Conservation (phyloP, 1,140 invertebrate species). For the Pogonomyrmex barbatus region DNA sequence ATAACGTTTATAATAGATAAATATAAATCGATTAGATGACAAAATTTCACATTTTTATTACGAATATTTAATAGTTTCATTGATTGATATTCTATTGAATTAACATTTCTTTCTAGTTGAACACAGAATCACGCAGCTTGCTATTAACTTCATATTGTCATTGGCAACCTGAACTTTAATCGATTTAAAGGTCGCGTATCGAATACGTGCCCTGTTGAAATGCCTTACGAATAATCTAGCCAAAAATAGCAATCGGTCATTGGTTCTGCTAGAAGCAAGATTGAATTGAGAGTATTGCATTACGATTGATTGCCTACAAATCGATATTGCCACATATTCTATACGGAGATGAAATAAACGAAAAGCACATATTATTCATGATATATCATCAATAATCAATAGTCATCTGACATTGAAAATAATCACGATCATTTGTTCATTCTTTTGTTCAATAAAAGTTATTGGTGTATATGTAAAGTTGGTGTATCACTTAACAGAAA, state of each 20-base stretch:
- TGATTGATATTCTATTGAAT: neutral
- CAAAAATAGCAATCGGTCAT: constrained; percentile 78
- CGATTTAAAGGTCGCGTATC: constrained; percentile 76
- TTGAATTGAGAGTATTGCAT: constrained; percentile 31
- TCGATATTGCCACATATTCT: neutral
- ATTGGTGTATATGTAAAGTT: no score
- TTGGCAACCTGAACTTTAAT: constrained; percentile 76
- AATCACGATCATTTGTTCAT: neutral
- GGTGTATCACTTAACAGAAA: no score
- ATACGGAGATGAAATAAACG: neutral
- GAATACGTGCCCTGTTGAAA: constrained; percentile 73
- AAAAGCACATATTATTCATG: neutral
- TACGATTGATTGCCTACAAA: constrained; percentile 42
- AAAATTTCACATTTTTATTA: constrained; percentile 5
- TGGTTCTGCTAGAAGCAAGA: constrained; percentile 44
- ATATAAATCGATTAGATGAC: neutral
- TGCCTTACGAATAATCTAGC: constrained; percentile 68
- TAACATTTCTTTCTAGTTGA: constrained; percentile 26
- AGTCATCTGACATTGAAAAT: constrained; percentile 13
- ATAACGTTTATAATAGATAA: neutral
- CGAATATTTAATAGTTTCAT: constrained; percentile 38
- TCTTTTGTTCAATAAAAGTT: no score
- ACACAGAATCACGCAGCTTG: constrained; percentile 54
- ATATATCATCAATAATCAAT: constrained; percentile 1
- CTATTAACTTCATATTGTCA: constrained; percentile 49